phyloP scores from a whole-genome alignment of 1,140 invertebrate species.

The Neomicropteryx cornuta region DNA sequence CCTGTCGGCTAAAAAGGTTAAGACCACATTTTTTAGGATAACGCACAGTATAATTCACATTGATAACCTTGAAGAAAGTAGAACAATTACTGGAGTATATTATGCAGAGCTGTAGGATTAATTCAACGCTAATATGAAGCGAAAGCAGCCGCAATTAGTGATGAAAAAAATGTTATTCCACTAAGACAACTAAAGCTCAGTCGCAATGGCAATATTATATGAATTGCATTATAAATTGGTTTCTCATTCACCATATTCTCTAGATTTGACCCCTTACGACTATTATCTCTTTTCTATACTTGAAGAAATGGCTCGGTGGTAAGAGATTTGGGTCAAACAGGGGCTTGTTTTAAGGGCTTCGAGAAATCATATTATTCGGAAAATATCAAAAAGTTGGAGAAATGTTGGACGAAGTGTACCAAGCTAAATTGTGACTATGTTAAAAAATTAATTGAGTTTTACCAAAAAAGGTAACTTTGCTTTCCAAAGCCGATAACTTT shows the following conservation, averaged over 20 bases:
- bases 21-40: conserved; percentile 21
- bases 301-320: neutral
- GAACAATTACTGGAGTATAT: conserved; percentile 15
- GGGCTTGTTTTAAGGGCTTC: neutral
- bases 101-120: conserved; percentile 12
- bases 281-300: neutral
- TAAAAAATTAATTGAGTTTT: neutral
- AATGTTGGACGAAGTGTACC: neutral
- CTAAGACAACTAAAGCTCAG: neutral
- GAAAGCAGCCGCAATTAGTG: conserved; percentile 16
- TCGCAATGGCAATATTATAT: neutral
- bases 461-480: neutral
- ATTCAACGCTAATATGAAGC: conserved; percentile 13
- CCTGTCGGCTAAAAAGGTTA: conserved; percentile 16
- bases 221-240: neutral
- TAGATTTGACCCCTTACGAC: neutral
- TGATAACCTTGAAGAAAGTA: conserved; percentile 22
- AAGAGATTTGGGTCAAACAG: neutral
- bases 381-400: neutral
- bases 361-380: neutral
- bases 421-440: neutral
- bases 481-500: neutral
- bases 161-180: too few relatives aligned
- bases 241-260: neutral
- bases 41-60: conserved; percentile 18